A percentile compares a stretch with the other conserved stretches of the same genome.
Evolutionary conservation across 2,888 invertebrate species (phyloP).

Genomic region (Elysia crispata): DNA sequence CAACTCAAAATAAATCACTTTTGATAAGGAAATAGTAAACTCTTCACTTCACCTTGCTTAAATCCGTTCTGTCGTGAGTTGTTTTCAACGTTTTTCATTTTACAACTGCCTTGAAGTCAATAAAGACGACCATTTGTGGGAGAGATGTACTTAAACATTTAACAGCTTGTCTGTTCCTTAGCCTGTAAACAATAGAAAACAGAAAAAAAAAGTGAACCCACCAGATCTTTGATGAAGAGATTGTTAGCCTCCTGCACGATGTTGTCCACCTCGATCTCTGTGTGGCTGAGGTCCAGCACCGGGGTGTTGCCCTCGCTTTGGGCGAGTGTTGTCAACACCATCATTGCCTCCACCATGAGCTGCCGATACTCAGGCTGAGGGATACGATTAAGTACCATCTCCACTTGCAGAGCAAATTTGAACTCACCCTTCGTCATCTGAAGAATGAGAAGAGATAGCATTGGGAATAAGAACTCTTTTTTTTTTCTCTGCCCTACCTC

Average conservation of each 20-base stretch:
- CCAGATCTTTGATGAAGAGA: constrained; percentile 97
- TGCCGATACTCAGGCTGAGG: constrained; percentile 99
- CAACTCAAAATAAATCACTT: no score
- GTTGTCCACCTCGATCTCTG: constrained; percentile 85
- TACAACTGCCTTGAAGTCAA: no score
- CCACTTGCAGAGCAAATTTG: constrained; percentile 98
- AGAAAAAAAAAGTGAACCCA: constrained; percentile 77
- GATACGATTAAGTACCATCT: constrained; percentile 96
- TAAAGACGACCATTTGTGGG: no score
- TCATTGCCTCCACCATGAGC: constrained; percentile 94
- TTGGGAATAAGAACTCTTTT: no score
- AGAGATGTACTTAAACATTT: no score
- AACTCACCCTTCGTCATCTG: constrained; percentile 98
- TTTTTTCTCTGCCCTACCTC: no score
- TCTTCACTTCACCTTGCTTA: no score
- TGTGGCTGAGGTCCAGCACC: constrained; percentile 60
- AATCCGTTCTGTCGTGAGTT: no score
- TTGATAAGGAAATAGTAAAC: no score
- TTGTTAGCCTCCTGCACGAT: constrained; percentile 95
- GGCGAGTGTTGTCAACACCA: constrained; percentile 92
- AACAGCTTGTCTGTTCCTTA: no score
- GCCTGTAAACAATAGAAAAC: no score
- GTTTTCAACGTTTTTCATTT: no score
- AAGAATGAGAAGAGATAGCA: neutral
- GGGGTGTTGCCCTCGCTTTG: constrained; percentile 68